Conservation (phyloP, 2,888 invertebrate species). For the Tanytarsus gracilentus region DNA sequence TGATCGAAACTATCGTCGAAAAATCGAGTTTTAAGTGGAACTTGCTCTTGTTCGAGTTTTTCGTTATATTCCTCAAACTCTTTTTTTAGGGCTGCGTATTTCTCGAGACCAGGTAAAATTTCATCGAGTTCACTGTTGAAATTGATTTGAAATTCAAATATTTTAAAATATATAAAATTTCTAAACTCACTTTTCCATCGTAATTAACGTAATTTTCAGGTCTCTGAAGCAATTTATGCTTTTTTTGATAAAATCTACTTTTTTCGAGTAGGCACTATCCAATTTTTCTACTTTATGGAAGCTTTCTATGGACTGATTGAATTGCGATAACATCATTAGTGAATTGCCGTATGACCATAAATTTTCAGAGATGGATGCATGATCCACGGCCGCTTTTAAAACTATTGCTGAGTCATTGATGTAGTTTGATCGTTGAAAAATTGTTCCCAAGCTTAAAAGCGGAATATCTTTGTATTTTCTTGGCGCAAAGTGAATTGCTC, state of each 20-base stretch:
- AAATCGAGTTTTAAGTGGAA: slow-evolving; percentile 39
- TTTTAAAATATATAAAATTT: background rate
- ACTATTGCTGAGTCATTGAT: slow-evolving; percentile 38
- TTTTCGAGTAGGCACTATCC: slow-evolving; percentile 34
- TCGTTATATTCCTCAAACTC: slow-evolving; percentile 29
- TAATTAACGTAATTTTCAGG: slow-evolving; percentile 29
- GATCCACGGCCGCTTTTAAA: slow-evolving; percentile 38
- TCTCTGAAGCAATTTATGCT: slow-evolving; percentile 31
- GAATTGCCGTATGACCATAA: slow-evolving; percentile 38
- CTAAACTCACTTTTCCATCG: slow-evolving; percentile 24
- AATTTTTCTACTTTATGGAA: slow-evolving; percentile 39
- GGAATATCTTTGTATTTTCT: slow-evolving; percentile 35
- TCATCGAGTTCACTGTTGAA: slow-evolving; percentile 27
- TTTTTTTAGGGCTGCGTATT: slow-evolving; percentile 28
- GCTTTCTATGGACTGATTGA: slow-evolving; percentile 38
- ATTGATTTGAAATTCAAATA: background rate
- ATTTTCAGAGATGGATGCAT: slow-evolving; percentile 39
- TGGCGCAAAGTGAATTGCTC: slow-evolving; percentile 38
- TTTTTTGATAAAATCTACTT: slow-evolving; percentile 30
- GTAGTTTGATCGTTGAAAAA: slow-evolving; percentile 38
- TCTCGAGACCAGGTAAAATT: slow-evolving; percentile 25
- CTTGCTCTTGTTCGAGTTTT: slow-evolving; percentile 30
- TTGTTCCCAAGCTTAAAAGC: slow-evolving; percentile 39
- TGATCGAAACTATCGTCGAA: slow-evolving; percentile 36
- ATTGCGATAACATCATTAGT: slow-evolving; percentile 39